These are phyloP conservation scores for Yasuhikotakia modesta DNA, from an alignment of 2,797 vertebrate genomes.

Conservation along the genomic window DNA sequence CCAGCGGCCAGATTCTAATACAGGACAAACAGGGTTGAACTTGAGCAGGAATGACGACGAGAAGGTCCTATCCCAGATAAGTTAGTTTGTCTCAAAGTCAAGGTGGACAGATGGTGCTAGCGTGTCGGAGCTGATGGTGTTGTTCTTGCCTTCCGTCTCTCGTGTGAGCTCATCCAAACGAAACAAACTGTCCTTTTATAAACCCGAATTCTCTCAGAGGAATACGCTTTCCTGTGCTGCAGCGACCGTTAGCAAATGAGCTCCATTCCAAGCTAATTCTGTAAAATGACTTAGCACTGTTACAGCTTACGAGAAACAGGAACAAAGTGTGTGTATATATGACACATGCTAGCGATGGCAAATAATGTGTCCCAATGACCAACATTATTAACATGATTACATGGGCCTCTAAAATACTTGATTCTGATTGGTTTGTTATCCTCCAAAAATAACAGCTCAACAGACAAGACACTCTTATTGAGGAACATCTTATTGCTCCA, in stretches of 20 bases:
- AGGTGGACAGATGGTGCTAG: conserved; percentile 74
- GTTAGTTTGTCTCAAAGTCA: conserved; percentile 65
- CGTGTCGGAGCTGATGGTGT: conserved; percentile 26
- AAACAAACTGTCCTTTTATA: conserved; percentile 65
- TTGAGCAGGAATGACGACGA: conserved; percentile 64
- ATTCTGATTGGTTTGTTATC: too few species aligned
- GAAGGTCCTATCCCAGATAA: conserved; percentile 64
- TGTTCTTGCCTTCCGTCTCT: conserved; percentile 65
- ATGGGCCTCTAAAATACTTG: too few species aligned
- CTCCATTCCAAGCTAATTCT: neutral
- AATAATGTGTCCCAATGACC: too few species aligned
- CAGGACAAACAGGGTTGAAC: conserved; percentile 68
- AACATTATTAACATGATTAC: too few species aligned
- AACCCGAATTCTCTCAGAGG: conserved; percentile 62
- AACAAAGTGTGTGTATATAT: too few species aligned
- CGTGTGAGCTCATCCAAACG: conserved; percentile 71
- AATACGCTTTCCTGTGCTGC: conserved; percentile 38
- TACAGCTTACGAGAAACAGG: neutral
- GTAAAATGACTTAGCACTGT: neutral
- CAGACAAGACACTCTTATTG: too few species aligned
- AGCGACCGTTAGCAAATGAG: conserved; percentile 54
- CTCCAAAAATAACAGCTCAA: too few species aligned
- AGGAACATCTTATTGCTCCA: too few species aligned
- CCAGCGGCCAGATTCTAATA: conserved; percentile 67
- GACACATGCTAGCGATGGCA: too few species aligned